Percentiles rank a stretch among this genome's conserved stretches.
Conservation (phyloP, 2,888 invertebrate genomes). For the Lampropteryx suffumata region DNA sequence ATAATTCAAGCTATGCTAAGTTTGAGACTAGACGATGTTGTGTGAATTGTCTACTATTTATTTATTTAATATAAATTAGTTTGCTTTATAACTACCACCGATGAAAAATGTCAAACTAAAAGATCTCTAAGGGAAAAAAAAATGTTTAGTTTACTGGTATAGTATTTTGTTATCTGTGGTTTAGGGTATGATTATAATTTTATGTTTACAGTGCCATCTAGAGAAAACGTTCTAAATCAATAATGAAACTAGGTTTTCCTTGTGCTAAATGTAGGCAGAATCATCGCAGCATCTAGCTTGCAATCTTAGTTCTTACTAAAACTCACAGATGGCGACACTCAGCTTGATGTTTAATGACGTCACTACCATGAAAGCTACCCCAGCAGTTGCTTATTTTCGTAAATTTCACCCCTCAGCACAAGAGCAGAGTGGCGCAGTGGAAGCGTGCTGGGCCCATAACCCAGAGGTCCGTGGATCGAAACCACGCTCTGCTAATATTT, state of each 20-base stretch:
- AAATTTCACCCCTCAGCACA: not conserved
- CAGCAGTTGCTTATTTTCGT: not conserved
- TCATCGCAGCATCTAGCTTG: not conserved
- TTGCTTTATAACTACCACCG: no score
- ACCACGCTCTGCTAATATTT: slow-evolving; percentile 89
- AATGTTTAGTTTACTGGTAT: no score
- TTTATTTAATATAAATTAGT: no score
- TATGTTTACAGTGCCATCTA: not conserved
- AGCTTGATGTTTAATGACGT: not conserved
- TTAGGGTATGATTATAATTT: no score
- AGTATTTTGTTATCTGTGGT: no score
- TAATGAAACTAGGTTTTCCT: not conserved
- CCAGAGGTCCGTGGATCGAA: slow-evolving; percentile 96
- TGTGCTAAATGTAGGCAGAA: no score
- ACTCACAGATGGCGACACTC: slow-evolving; percentile 2
- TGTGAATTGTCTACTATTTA: no score
- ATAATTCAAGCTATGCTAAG: no score
- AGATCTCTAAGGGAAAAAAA: no score
- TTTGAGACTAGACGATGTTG: no score
- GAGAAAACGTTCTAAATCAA: not conserved
- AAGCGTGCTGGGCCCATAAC: slow-evolving; percentile 93
- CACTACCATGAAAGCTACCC: not conserved
- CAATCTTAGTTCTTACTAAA: not conserved
- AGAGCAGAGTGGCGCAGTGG: slow-evolving; percentile 89
- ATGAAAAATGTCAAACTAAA: no score